A percentile compares a stretch with the other conserved stretches of the same genome.
Evolutionary conservation across 2,797 vertebrate species (phyloP).

Genomic region (Thripadectes ignobilis): DNA sequence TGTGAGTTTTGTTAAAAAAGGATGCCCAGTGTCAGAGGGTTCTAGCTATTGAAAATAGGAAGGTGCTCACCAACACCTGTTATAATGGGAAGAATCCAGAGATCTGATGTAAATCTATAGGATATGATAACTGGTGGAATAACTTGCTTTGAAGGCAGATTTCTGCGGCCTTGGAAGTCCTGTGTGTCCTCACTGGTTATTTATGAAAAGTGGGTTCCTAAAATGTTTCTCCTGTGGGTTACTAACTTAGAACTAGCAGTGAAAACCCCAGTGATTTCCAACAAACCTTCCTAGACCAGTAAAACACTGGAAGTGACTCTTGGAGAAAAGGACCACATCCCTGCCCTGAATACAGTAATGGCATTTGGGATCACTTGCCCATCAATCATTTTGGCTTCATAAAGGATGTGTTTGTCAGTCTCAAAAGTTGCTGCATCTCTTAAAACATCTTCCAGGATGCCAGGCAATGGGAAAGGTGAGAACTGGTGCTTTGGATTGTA

Average conservation of each 20-base stretch:
- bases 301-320: background rate
- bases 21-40: background rate
- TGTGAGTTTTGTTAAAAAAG: background rate
- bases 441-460: background rate
- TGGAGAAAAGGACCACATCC: background rate
- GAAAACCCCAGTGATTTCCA: background rate
- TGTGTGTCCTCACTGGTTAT: background rate
- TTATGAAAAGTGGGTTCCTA: background rate
- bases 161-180: background rate
- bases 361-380: background rate
- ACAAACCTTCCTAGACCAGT: background rate
- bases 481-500: constrained; percentile 70
- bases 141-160: background rate
- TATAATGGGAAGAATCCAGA: background rate
- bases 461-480: constrained; percentile 35
- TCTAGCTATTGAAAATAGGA: background rate
- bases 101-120: background rate
- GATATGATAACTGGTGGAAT: background rate
- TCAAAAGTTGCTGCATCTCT: background rate
- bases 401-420: background rate
- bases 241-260: background rate
- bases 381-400: background rate
- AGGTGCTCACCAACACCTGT: background rate
- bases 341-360: background rate
- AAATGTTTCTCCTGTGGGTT: background rate